These are phyloP conservation scores for Caenorhabditis sulstoni DNA, from an alignment of 2,888 invertebrate genomes.

Conservation along the genomic window DNA sequence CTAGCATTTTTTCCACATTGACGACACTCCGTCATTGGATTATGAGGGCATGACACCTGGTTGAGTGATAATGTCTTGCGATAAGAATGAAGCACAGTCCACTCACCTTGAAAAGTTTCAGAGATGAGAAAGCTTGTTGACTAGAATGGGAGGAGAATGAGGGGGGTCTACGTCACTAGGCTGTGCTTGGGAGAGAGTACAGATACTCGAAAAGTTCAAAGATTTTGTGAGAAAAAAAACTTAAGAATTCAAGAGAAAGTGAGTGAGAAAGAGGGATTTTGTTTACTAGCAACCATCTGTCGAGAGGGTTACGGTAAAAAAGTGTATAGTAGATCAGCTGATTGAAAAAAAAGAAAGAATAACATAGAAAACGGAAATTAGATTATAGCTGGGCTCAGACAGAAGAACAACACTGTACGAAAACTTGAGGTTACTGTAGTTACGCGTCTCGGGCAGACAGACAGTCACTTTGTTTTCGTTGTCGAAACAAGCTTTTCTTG, in stretches of 20 bases:
- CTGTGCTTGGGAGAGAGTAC: slow-evolving; percentile 8
- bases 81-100: slow-evolving; percentile 39
- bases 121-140: slow-evolving; percentile 21
- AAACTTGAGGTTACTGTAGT: slow-evolving; percentile 11
- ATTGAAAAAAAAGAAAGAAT: background rate
- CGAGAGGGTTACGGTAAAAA: slow-evolving; percentile 5
- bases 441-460: no score
- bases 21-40: background rate
- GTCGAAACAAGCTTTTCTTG: no score
- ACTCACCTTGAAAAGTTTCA: slow-evolving; percentile 23
- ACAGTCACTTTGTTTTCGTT: background rate
- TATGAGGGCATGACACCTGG: slow-evolving; percentile 3
- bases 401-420: no score
- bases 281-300: background rate
- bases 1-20: background rate
- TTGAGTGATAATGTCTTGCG: slow-evolving; percentile 37
- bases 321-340: no score
- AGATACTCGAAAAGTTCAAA: slow-evolving; percentile 32
- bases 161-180: slow-evolving; percentile 11
- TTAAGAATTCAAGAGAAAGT: slow-evolving; percentile 7
- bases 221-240: slow-evolving; percentile 13
- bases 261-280: no score
- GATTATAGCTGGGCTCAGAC: no score
- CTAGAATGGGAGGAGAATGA: slow-evolving; percentile 4
- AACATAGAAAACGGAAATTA: background rate